Conservation (phyloP, 1,140 invertebrate genomes). For the Leptinotarsa texana region DNA sequence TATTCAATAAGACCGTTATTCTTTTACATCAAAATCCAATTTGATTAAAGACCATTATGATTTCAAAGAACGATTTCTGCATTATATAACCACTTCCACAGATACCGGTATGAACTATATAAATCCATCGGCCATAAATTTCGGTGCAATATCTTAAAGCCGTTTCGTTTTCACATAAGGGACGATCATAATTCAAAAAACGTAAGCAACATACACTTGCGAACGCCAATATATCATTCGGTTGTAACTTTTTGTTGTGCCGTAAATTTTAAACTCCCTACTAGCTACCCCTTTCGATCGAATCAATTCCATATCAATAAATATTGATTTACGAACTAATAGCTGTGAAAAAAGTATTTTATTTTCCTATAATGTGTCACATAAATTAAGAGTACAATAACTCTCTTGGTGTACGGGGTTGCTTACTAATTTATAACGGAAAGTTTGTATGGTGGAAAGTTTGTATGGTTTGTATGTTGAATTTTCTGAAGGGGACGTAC, state of each 20-base stretch:
- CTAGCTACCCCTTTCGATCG: conserved; percentile 41
- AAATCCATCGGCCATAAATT: conserved; percentile 22
- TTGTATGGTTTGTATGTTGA: neutral
- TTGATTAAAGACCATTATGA: too few species aligned
- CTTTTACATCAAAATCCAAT: too few species aligned
- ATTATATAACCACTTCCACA: neutral
- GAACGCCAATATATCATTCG: conserved; percentile 43
- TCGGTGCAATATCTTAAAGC: conserved; percentile 29
- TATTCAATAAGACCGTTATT: too few species aligned
- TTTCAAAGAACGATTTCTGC: too few species aligned
- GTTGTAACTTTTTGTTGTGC: conserved; percentile 34
- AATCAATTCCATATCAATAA: conserved; percentile 51
- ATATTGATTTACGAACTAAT: conserved; percentile 53
- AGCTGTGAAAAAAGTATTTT: conserved; percentile 49
- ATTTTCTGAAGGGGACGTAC: neutral
- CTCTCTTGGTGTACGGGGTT: neutral
- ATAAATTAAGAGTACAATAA: conserved; percentile 39
- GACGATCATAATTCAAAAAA: conserved; percentile 43
- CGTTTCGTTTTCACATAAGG: conserved; percentile 38
- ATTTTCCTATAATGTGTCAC: conserved; percentile 50
- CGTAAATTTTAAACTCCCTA: conserved; percentile 47
- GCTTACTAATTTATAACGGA: conserved; percentile 17
- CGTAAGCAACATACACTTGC: conserved; percentile 47
- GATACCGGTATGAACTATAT: conserved; percentile 8
- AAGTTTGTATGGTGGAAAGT: neutral